Evolutionary conservation across 2,113 vertebrate species (phyloP).

Genomic region (Anhinga rufa): DNA sequence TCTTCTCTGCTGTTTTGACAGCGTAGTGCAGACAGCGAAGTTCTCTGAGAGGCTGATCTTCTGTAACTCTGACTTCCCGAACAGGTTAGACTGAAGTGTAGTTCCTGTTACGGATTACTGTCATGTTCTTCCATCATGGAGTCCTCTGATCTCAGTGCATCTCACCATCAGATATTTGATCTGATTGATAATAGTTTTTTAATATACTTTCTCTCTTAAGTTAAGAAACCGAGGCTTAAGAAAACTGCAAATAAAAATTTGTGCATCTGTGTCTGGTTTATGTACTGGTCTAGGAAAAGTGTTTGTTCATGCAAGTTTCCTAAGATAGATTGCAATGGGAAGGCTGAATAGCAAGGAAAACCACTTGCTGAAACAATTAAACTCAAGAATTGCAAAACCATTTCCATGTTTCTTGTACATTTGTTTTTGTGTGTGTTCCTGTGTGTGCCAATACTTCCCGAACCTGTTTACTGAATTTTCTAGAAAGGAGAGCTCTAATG

Average conservation of each 20-base stretch:
- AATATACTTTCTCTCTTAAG: neutral
- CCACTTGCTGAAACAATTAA: slow-evolving; percentile 36
- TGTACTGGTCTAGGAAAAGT: neutral
- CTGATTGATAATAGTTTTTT: neutral
- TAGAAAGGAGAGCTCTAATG: neutral
- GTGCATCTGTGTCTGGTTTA: neutral
- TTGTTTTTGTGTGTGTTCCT: neutral
- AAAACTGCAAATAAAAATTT: neutral
- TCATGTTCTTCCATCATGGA: neutral
- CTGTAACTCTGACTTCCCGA: neutral
- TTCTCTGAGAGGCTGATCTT: neutral
- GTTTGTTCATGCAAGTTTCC: neutral
- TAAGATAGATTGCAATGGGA: neutral
- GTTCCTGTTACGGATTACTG: neutral
- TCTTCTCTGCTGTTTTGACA: neutral
- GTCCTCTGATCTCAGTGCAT: neutral
- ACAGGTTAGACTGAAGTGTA: neutral
- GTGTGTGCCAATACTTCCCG: neutral
- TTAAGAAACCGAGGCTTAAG: neutral
- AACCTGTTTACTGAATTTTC: neutral
- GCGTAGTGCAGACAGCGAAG: neutral
- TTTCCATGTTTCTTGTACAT: neutral
- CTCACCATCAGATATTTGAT: neutral
- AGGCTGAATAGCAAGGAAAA: neutral
- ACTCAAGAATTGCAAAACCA: slow-evolving; percentile 16